phyloP scores from a whole-genome alignment of 2,797 vertebrate species.

The Furcifer pardalis region DNA sequence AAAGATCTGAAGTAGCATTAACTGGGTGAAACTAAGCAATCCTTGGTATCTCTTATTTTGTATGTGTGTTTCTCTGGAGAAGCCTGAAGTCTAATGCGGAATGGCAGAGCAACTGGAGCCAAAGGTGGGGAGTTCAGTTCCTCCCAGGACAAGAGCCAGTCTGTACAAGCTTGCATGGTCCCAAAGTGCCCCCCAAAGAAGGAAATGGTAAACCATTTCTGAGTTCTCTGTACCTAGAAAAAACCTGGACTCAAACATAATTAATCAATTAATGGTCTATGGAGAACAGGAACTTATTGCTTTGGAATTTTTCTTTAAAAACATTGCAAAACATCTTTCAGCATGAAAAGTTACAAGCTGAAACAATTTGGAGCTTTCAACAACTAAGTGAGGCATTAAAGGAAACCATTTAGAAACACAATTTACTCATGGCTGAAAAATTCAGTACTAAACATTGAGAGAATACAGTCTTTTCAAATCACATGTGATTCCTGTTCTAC shows the following conservation, averaged over 20 bases:
- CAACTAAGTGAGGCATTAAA: not conserved
- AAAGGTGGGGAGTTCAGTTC: too few relatives aligned
- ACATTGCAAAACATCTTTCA: not conserved
- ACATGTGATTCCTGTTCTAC: not conserved
- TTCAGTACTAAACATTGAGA: not conserved
- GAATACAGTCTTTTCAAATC: not conserved
- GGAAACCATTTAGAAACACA: not conserved
- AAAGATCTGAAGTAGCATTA: not conserved
- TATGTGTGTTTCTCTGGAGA: not conserved
- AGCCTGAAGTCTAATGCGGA: not conserved
- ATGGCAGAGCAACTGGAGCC: not conserved
- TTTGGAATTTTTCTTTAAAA: not conserved
- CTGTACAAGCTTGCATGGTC: not conserved
- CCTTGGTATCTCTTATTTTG: not conserved
- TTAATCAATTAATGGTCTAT: not conserved
- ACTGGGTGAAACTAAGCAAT: not conserved
- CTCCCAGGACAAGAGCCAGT: too few relatives aligned
- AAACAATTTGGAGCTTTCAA: not conserved
- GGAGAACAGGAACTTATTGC: too few relatives aligned
- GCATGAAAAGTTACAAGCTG: not conserved
- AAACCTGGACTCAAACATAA: not conserved
- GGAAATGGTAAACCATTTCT: too few relatives aligned
- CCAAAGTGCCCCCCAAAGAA: too few relatives aligned
- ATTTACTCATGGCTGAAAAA: too few relatives aligned
- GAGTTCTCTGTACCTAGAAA: too few relatives aligned